A percentile compares a stretch with the other conserved stretches of the same genome.
Conservation (phyloP, 2,113 vertebrate species). For the Struthio camelus region DNA sequence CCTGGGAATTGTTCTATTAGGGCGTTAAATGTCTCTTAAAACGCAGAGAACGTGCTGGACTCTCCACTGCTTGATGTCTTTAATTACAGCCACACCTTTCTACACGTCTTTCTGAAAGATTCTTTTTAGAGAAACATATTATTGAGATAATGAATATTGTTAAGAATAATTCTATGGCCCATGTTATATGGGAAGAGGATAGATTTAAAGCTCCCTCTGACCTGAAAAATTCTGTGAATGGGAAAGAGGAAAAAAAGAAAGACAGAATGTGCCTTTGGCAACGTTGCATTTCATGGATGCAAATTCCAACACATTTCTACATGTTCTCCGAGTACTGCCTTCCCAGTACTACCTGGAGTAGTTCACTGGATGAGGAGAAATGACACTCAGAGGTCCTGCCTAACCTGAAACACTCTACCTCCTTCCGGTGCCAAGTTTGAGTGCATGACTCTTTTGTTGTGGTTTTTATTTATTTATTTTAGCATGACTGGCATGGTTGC, state of each 20-base stretch:
- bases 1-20: neutral
- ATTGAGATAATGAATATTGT: neutral
- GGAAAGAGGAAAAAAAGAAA: too few species aligned
- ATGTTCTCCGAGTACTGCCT: neutral
- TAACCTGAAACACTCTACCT: neutral
- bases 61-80: neutral
- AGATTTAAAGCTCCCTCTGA: neutral
- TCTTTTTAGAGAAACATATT: neutral
- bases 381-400: neutral
- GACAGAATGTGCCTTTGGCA: neutral
- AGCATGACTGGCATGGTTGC: neutral
- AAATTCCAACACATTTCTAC: neutral
- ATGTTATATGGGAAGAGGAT: fast-evolving
- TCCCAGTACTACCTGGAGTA: neutral
- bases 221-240: neutral
- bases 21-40: neutral
- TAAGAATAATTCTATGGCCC: neutral
- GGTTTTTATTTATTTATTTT: too few species aligned
- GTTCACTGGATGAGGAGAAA: neutral
- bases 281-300: neutral
- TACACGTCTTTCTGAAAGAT: neutral
- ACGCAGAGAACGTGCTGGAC: neutral
- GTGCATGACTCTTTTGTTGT: neutral
- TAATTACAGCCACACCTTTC: neutral
- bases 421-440: neutral